Evolutionary conservation across 64 coral and sea anemone genomes (phyloP).

Genomic region (Trachythela sp.): DNA sequence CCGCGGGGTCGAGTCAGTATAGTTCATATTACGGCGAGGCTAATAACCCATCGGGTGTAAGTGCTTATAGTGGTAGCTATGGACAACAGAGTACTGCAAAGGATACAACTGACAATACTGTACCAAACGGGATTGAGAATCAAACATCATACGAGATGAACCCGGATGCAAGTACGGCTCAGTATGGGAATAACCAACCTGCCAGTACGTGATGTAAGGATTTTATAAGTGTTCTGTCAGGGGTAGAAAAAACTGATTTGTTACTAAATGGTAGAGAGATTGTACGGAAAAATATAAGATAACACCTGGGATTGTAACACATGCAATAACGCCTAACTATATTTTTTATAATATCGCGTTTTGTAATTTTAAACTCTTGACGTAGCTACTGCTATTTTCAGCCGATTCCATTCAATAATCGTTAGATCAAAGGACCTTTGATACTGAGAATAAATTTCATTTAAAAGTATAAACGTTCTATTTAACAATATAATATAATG

Average conservation of each 20-base stretch:
- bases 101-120: background rate
- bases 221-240: background rate
- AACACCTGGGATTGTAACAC: no score
- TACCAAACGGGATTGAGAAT: constrained; percentile 4
- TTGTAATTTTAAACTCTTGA: no score
- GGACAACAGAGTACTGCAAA: background rate
- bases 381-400: no score
- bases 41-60: background rate
- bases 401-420: no score
- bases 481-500: no score
- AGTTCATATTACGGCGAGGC: background rate
- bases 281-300: no score
- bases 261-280: no score
- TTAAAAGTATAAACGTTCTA: no score
- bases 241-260: background rate
- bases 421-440: no score
- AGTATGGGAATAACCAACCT: background rate
- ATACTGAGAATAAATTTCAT: no score
- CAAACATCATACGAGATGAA: constrained; percentile 17
- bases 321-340: no score
- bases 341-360: no score
- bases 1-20: background rate
- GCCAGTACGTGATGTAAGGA: constrained; percentile 3
- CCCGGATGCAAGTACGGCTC: constrained; percentile 6
- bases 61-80: background rate